Percentiles rank a stretch among this genome's conserved stretches.
phyloP scores from a whole-genome alignment of 2,113 vertebrate species.

The Syngnathus scovelli region DNA sequence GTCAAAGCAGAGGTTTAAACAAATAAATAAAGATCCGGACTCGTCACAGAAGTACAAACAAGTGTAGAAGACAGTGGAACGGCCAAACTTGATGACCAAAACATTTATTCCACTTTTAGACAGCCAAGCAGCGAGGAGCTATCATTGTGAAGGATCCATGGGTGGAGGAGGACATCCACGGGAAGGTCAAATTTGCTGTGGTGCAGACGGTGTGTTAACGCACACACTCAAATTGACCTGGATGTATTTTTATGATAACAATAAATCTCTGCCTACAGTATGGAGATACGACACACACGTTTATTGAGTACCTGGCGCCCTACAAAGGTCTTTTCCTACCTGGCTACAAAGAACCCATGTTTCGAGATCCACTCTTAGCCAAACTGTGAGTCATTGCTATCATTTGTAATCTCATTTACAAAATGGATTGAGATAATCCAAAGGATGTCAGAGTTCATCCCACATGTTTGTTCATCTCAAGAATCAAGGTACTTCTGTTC shows the following conservation, averaged over 20 bases:
- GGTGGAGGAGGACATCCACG: conserved; percentile 74
- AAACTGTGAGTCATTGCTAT: conserved; percentile 68
- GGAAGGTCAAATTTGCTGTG: conserved; percentile 75
- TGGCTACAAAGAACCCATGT: conserved; percentile 70
- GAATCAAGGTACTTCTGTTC: conserved; percentile 18
- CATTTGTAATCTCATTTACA: neutral
- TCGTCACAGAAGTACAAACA: neutral
- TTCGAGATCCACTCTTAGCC: conserved; percentile 65
- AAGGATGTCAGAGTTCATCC: neutral
- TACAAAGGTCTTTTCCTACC: conserved; percentile 77
- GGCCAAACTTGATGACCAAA: neutral
- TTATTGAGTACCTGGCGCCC: conserved; percentile 72
- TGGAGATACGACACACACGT: conserved; percentile 78
- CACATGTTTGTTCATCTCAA: neutral
- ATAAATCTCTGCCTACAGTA: conserved; percentile 61
- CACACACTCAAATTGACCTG: neutral
- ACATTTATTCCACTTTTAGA: conserved; percentile 49
- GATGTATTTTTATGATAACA: neutral
- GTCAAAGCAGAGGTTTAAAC: conserved; percentile 24
- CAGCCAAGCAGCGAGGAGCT: conserved; percentile 69
- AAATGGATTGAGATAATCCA: neutral
- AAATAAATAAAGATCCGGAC: conserved; percentile 13
- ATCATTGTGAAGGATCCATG: conserved; percentile 72
- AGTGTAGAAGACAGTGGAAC: neutral
- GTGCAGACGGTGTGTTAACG: conserved; percentile 70